Evolutionary conservation across 2,888 invertebrate species (phyloP).

Genomic region (Troides helena): DNA sequence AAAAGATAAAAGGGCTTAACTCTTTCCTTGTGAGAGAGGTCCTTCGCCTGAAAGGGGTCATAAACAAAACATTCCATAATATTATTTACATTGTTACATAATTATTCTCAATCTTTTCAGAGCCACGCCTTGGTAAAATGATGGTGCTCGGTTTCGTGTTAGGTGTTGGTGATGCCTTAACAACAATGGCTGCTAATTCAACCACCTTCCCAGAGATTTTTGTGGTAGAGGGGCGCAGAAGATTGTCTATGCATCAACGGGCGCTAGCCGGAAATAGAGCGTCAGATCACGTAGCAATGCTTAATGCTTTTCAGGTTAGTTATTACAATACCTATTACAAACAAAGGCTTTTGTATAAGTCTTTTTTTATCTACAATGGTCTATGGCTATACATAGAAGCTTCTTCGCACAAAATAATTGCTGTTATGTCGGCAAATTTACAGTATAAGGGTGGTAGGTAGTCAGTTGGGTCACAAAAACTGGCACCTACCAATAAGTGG

Average conservation of each 20-base stretch:
- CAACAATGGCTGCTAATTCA: constrained; percentile 96
- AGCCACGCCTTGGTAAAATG: constrained; percentile 98
- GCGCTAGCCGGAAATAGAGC: constrained; percentile 91
- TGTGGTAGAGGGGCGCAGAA: constrained; percentile 86
- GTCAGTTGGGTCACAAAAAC: no score
- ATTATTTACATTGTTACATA: neutral
- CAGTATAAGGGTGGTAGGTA: no score
- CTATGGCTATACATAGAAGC: no score
- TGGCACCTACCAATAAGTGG: no score
- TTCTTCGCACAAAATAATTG: no score
- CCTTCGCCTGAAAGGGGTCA: neutral
- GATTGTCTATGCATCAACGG: constrained; percentile 91
- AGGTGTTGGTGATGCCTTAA: constrained; percentile 93
- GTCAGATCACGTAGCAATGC: constrained; percentile 97
- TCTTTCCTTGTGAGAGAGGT: no score
- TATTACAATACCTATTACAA: constrained; percentile 39
- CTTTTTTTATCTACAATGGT: no score
- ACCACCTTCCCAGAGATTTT: constrained; percentile 98
- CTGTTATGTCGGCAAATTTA: no score
- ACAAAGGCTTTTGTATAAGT: no score
- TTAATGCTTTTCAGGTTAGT: constrained; percentile 93
- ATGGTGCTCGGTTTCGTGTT: constrained; percentile 96
- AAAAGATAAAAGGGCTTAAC: no score
- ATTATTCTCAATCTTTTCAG: constrained; percentile 53
- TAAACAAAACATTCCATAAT: neutral